These are phyloP conservation scores for Corynorhinus townsendii DNA, from an alignment of 2,113 vertebrate genomes.

Conservation along the genomic window DNA sequence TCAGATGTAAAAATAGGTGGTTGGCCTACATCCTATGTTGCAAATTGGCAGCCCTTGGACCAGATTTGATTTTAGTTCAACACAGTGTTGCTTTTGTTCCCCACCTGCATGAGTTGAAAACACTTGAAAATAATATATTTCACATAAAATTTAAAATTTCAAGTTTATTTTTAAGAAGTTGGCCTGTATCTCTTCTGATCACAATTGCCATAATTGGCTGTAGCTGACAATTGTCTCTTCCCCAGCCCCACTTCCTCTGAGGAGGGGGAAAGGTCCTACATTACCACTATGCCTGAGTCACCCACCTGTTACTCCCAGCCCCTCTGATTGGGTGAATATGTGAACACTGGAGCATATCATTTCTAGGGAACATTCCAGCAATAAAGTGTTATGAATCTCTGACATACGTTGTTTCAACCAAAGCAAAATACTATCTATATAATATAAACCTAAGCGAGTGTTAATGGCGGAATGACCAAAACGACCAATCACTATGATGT, in stretches of 20 bases:
- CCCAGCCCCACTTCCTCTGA: neutral
- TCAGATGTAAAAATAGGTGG: neutral
- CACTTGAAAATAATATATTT: neutral
- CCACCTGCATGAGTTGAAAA: neutral
- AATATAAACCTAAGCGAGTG: too few species aligned
- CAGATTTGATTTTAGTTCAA: neutral
- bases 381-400: neutral
- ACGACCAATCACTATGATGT: too few species aligned
- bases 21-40: neutral
- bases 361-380: neutral
- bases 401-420: neutral
- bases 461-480: too few species aligned
- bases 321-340: neutral
- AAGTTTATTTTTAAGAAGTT: constrained; percentile 13
- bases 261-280: neutral
- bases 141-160: neutral
- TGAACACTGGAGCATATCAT: neutral
- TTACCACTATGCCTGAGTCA: neutral
- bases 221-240: neutral
- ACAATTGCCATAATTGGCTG: neutral
- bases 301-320: neutral
- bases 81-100: neutral
- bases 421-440: neutral
- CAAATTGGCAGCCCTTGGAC: neutral
- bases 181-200: neutral